A percentile compares a stretch with the other conserved stretches of the same genome.
phyloP scores from a whole-genome alignment of 2,888 invertebrate genomes.

The Blastobasis adustella region DNA sequence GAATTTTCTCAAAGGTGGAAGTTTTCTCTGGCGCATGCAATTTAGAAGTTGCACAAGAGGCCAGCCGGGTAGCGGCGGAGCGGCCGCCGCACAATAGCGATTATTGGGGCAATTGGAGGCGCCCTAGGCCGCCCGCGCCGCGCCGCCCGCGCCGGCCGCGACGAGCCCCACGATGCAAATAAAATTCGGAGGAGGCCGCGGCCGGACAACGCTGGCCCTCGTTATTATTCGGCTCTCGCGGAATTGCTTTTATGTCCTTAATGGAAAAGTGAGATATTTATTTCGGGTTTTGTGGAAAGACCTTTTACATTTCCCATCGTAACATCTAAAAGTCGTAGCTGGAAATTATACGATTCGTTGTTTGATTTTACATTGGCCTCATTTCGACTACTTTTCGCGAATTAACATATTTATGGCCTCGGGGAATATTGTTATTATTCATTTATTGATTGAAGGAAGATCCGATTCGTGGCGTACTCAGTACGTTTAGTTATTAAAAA shows the following conservation, averaged over 20 bases:
- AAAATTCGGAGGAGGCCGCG: constrained; percentile 58
- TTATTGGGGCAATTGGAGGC: constrained; percentile 64
- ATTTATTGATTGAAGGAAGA: background rate
- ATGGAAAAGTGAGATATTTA: constrained; percentile 71
- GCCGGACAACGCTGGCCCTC: constrained; percentile 67
- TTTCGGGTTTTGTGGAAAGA: constrained; percentile 57
- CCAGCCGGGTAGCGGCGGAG: constrained; percentile 24
- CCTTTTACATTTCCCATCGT: constrained; percentile 53
- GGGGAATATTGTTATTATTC: background rate
- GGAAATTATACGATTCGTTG: constrained; percentile 44
- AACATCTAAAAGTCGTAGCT: constrained; percentile 37
- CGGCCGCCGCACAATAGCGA: constrained; percentile 48
- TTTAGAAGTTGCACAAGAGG: constrained; percentile 55
- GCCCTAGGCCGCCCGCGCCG: constrained; percentile 21
- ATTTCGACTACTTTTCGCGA: constrained; percentile 7
- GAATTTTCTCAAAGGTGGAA: constrained; percentile 62
- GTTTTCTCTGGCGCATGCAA: constrained; percentile 60
- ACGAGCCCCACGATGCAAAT: constrained; percentile 65
- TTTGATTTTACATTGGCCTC: constrained; percentile 32
- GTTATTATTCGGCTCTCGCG: constrained; percentile 71
- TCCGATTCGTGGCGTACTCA: too few relatives aligned
- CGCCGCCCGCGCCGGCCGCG: constrained; percentile 23
- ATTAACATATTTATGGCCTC: constrained; percentile 4
- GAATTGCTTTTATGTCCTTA: constrained; percentile 71
- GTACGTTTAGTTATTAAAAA: too few relatives aligned